These are phyloP conservation scores for Dastarcus helophoroides DNA, from an alignment of 2,888 invertebrate species.

Conservation along the genomic window DNA sequence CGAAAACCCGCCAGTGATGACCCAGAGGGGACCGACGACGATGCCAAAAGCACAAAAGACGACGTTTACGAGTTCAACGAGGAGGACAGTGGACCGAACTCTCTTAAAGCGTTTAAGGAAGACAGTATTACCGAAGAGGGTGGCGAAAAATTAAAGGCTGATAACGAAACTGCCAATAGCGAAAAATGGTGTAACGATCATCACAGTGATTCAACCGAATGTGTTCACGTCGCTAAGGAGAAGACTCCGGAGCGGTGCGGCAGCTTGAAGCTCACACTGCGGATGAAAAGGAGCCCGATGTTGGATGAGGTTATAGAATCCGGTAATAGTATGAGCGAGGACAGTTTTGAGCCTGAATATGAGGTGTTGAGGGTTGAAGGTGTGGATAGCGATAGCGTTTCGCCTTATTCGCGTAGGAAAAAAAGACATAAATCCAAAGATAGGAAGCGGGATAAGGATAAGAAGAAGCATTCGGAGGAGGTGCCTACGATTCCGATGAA, in stretches of 20 bases:
- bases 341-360: conserved; percentile 62
- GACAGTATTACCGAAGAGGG: conserved; percentile 3
- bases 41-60: conserved; percentile 33
- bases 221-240: conserved; percentile 18
- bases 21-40: conserved; percentile 25
- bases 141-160: conserved; percentile 17
- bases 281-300: conserved; percentile 79
- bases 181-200: conserved; percentile 6
- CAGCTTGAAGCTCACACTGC: conserved; percentile 65
- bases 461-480: conserved; percentile 30
- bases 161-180: conserved; percentile 10
- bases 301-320: conserved; percentile 75
- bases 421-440: conserved; percentile 50
- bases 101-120: conserved; percentile 3
- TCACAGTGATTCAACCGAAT: conserved; percentile 14
- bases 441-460: conserved; percentile 24
- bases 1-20: conserved; percentile 8
- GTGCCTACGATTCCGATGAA: conserved; percentile 61
- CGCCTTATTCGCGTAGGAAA: conserved; percentile 46
- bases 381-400: conserved; percentile 40
- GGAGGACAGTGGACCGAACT: conserved; percentile 16
- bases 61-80: conserved; percentile 38
- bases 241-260: conserved; percentile 34
- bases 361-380: conserved; percentile 77
- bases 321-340: conserved; percentile 57